Conservation (phyloP, 2,888 invertebrate species). For the Heterodera filipjevi region DNA sequence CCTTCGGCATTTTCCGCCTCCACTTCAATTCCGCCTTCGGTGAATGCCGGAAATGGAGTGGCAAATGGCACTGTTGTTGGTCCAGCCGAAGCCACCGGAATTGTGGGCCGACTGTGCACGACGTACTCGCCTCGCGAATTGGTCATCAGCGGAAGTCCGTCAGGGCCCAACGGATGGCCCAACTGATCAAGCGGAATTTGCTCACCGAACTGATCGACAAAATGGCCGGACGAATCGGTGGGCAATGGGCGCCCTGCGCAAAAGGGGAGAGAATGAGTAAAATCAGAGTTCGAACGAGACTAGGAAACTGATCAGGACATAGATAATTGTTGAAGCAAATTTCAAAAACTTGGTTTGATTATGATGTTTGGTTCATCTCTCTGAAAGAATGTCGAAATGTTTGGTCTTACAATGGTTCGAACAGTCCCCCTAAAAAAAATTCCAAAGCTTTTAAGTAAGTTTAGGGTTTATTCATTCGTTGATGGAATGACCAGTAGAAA, state of each 20-base stretch:
- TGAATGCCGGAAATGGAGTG: background rate
- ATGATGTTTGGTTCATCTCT: too few relatives aligned
- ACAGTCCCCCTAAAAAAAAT: too few relatives aligned
- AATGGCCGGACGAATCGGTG: slow-evolving; percentile 39
- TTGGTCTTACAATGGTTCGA: too few relatives aligned
- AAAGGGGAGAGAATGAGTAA: background rate
- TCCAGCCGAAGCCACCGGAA: background rate
- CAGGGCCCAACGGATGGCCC: slow-evolving; percentile 42
- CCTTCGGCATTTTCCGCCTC: background rate
- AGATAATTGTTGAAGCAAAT: too few relatives aligned
- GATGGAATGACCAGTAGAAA: too few relatives aligned
- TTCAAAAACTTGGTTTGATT: too few relatives aligned
- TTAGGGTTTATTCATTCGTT: too few relatives aligned
- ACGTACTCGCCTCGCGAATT: slow-evolving; percentile 34
- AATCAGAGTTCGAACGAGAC: too few relatives aligned
- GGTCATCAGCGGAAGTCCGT: slow-evolving; percentile 42
- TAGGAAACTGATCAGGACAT: too few relatives aligned
- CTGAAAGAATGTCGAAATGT: too few relatives aligned
- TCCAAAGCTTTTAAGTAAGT: too few relatives aligned
- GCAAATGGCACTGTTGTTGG: background rate
- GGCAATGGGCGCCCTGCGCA: slow-evolving; percentile 40
- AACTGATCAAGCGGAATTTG: slow-evolving; percentile 43
- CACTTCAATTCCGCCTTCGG: background rate
- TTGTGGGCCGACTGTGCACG: slow-evolving; percentile 19
- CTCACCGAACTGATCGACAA: slow-evolving; percentile 20